These are phyloP conservation scores for Stigmatopora nigra DNA, from an alignment of 2,113 vertebrate genomes.

Conservation along the genomic window DNA sequence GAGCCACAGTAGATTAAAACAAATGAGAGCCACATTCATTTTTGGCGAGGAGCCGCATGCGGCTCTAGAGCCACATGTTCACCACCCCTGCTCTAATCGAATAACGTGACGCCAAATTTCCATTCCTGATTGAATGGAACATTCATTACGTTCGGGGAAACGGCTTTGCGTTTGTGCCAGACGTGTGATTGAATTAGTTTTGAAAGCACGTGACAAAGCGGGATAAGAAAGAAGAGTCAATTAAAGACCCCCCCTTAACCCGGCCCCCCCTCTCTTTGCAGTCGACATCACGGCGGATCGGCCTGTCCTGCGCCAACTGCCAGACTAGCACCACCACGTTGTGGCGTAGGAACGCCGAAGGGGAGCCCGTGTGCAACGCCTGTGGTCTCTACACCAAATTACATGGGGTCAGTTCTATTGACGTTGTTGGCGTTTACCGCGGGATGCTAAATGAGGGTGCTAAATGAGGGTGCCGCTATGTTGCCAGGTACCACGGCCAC, in stretches of 20 bases:
- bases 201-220: not conserved
- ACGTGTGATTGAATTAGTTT: slow-evolving; percentile 5
- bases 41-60: too few relatives aligned
- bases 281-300: slow-evolving; percentile 91
- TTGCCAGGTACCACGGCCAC: slow-evolving; percentile 87
- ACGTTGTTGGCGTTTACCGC: not conserved
- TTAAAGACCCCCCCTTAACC: not conserved
- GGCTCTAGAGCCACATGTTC: too few relatives aligned
- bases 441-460: not conserved
- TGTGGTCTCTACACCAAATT: slow-evolving; percentile 98
- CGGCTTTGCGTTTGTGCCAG: not conserved
- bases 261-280: slow-evolving; percentile 37
- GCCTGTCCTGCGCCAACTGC: slow-evolving; percentile 94
- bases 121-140: not conserved
- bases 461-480: not conserved
- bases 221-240: not conserved
- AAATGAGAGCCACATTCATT: too few relatives aligned
- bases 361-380: slow-evolving; percentile 95
- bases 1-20: too few relatives aligned
- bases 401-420: slow-evolving; percentile 77
- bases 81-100: too few relatives aligned
- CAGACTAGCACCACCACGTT: slow-evolving; percentile 95
- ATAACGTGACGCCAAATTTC: not conserved
- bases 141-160: not conserved
- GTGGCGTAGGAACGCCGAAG: slow-evolving; percentile 96